These are phyloP conservation scores for Petrocephalus sullivani DNA, from an alignment of 2,797 vertebrate species.

Conservation along the genomic window DNA sequence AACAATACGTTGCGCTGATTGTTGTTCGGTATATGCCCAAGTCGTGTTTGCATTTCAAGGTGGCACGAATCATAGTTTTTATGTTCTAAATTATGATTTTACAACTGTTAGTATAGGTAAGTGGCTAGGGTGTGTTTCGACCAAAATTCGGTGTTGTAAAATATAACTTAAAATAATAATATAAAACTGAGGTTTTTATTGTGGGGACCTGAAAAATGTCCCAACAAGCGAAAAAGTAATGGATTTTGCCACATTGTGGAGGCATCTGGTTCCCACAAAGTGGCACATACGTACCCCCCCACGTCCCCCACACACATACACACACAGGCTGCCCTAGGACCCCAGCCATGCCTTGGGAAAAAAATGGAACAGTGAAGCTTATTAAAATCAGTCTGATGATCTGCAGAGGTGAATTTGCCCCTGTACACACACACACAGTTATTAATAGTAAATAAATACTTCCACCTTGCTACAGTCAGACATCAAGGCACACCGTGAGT, in stretches of 20 bases:
- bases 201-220: neutral
- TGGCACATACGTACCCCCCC: neutral
- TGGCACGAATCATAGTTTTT: too few species aligned
- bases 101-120: too few species aligned
- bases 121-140: too few species aligned
- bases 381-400: neutral
- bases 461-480: neutral
- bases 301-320: too few species aligned
- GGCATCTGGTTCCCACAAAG: too few species aligned
- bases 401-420: neutral
- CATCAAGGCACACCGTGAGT: neutral
- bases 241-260: too few species aligned
- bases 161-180: neutral
- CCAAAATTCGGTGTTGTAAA: too few species aligned
- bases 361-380: neutral
- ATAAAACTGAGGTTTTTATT: neutral
- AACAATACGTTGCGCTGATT: too few species aligned
- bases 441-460: neutral
- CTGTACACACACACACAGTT: neutral
- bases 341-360: neutral
- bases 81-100: too few species aligned
- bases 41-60: too few species aligned
- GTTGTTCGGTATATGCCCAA: too few species aligned
- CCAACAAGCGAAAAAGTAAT: neutral
- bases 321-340: neutral